Conservation (phyloP, 2,113 vertebrate genomes). For the Peromyscus polionotus region DNA sequence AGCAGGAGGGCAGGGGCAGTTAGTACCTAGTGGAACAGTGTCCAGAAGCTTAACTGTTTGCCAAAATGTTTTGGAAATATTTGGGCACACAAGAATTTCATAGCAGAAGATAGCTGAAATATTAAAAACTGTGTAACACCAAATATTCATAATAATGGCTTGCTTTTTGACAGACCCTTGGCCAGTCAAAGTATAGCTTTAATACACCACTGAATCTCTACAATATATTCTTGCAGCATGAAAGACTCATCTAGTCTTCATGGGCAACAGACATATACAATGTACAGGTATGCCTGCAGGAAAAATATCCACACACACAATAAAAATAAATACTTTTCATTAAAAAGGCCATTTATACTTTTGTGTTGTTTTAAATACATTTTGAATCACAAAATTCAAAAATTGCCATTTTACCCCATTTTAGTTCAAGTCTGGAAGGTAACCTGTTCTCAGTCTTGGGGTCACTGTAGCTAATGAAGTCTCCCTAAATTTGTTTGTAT, state of each 20-base stretch:
- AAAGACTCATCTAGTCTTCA: neutral
- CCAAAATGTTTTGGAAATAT: too few species aligned
- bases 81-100: too few species aligned
- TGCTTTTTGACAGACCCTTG: too few species aligned
- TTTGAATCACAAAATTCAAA: conserved; percentile 68
- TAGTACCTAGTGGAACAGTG: too few species aligned
- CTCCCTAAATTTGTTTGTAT: neutral
- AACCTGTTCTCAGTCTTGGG: neutral
- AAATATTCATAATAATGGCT: too few species aligned
- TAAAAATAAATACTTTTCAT: neutral
- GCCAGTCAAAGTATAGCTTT: too few species aligned
- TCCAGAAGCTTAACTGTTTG: too few species aligned
- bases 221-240: too few species aligned
- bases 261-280: neutral
- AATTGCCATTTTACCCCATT: conserved; percentile 53
- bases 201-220: too few species aligned
- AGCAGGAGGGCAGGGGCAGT: too few species aligned
- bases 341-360: conserved; percentile 28
- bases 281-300: neutral
- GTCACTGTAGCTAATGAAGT: rapidly evolving
- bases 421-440: neutral
- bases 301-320: neutral
- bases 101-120: too few species aligned
- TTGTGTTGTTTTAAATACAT: conserved; percentile 73
- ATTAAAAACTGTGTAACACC: too few species aligned